A percentile compares a stretch with the other conserved stretches of the same genome.
Conservation (phyloP, 2,797 vertebrate genomes). For the Heliangelus exortis region DNA sequence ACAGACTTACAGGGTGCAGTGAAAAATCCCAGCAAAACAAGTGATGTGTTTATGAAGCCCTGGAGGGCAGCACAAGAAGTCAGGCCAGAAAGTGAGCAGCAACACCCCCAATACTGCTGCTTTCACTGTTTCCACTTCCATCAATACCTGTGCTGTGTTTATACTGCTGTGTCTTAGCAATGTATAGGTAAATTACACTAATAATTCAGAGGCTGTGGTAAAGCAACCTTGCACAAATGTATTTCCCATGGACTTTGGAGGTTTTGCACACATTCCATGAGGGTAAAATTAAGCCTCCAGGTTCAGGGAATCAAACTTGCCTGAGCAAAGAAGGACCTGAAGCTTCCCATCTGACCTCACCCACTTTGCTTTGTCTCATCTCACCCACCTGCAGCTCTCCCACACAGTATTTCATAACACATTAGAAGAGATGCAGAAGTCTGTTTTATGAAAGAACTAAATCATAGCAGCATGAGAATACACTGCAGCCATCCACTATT, state of each 20-base stretch:
- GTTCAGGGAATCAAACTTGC: background rate
- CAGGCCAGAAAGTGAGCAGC: background rate
- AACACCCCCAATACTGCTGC: background rate
- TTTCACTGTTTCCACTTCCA: background rate
- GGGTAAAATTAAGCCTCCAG: background rate
- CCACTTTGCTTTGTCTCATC: rapidly evolving
- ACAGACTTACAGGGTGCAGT: background rate
- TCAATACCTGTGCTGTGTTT: background rate
- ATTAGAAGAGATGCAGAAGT: background rate
- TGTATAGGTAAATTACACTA: background rate
- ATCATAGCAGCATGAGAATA: background rate
- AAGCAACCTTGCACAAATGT: background rate
- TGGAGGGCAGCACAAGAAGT: background rate
- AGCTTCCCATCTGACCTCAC: background rate
- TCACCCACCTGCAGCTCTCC: background rate
- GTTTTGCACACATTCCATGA: background rate
- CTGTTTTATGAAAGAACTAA: background rate
- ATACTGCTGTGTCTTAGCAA: background rate
- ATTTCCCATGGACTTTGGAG: background rate
- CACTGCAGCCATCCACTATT: background rate
- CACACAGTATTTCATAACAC: background rate
- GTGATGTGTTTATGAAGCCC: background rate
- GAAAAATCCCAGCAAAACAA: background rate
- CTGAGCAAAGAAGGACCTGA: background rate
- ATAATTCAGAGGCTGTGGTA: background rate